Conservation (phyloP, 2,113 vertebrate genomes). For the Synodontis membranacea region DNA sequence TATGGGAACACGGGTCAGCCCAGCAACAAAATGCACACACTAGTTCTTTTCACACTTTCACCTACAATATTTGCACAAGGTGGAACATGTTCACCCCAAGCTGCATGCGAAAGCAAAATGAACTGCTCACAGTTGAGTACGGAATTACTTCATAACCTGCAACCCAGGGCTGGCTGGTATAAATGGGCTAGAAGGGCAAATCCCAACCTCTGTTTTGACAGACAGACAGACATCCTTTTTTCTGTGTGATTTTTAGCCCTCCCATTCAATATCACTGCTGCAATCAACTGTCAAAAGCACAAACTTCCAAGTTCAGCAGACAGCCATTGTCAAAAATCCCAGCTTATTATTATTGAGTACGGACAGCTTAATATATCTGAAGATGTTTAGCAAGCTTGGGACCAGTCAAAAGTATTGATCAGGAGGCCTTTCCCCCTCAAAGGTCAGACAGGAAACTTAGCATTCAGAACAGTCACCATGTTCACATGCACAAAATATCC, state of each 20-base stretch:
- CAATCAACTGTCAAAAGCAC: background rate
- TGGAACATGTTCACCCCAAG: slow-evolving; percentile 24
- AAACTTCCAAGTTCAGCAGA: background rate
- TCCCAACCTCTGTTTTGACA: background rate
- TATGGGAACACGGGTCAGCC: background rate
- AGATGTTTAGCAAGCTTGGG: slow-evolving; percentile 43
- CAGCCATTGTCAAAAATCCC: background rate
- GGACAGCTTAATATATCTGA: background rate
- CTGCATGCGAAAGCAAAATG: slow-evolving; percentile 23
- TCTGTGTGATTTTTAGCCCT: too few species aligned
- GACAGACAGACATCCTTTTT: too few species aligned
- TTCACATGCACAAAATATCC: too few species aligned
- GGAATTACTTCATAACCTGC: slow-evolving; percentile 19
- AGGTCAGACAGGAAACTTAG: slow-evolving; percentile 20
- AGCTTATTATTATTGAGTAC: background rate
- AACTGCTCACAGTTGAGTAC: slow-evolving; percentile 4
- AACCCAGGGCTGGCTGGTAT: background rate
- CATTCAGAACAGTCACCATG: slow-evolving; percentile 24
- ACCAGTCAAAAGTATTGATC: slow-evolving; percentile 53
- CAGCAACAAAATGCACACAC: slow-evolving; percentile 40
- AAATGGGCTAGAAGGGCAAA: background rate
- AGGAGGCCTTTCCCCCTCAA: slow-evolving; percentile 1
- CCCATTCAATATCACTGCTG: background rate
- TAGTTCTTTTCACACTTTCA: slow-evolving; percentile 39
- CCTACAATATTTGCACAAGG: slow-evolving; percentile 43